Evolutionary conservation across 2,113 vertebrate species (phyloP), one percentile per base, ranked within the genome.

Genomic region (Carassius auratus): DNA sequence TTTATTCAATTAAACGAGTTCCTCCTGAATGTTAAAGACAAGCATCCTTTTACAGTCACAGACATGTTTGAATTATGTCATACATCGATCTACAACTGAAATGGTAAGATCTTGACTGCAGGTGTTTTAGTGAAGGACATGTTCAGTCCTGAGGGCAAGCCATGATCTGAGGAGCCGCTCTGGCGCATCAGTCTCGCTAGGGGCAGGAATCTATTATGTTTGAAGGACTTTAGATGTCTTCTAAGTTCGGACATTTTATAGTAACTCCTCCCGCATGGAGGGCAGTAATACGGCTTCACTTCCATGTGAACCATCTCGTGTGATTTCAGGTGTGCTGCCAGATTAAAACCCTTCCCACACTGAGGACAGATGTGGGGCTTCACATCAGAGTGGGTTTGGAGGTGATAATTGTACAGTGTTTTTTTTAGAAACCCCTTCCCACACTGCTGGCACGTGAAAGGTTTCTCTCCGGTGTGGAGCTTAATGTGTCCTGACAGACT

Each of bases 171-270:
- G 62, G 62, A 26, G 23, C 3, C 23, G 5, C 9, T 14, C 23
- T 66, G 62, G 23, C 2, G 12, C 23, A 30, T 66, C 4, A 66
- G 15, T 30, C 12, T 66, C 23, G 15, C 62, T 15, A 66, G 62
- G 0, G 26, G 9, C 26, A 5, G 14, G 62, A 30, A 66, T 66
- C 30, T 66, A 66, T 30, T 30, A 30, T 66, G 62, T 1, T 15
- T 66, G 23, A 30, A 66, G 12, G 62, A 66, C 17, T 73, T 73
- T 21, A 21, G 5, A 71, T 45, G 69, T 74, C 69, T 45, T 5
- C 8, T 5, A 15, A 68, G 64, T 0, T 0, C 23, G 0, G 2
- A 2, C 5, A 74, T 6, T 1, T n/a, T 9, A 4, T 5, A 8
- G 69, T 45, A 74, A 15, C 36, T 74, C 69, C 69, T 74, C 33